These are phyloP conservation scores for Drosophila pallidifrons DNA, from an alignment of 1,140 invertebrate species.

Conservation along the genomic window DNA sequence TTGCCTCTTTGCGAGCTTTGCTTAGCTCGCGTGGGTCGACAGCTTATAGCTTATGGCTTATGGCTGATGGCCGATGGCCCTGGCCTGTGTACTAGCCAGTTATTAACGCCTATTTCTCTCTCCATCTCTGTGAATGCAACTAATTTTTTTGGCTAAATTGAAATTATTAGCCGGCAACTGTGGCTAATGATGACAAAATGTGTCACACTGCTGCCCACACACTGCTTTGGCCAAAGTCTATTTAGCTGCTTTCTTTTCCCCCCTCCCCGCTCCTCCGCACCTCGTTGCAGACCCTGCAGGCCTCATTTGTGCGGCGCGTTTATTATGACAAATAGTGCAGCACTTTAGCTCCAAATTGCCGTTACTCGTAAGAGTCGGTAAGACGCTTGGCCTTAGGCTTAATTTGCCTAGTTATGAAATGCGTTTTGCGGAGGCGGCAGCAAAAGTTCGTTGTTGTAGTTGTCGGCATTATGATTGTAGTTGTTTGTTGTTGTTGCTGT, in stretches of 20 bases:
- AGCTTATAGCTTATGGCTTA: slow-evolving; percentile 31
- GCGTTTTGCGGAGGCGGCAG: slow-evolving; percentile 45
- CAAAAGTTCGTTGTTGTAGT: slow-evolving; percentile 5
- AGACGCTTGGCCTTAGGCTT: slow-evolving; percentile 75
- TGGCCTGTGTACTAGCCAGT: slow-evolving; percentile 40
- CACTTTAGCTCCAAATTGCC: slow-evolving; percentile 76
- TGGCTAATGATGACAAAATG: slow-evolving; percentile 84
- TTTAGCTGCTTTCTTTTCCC: slow-evolving; percentile 58
- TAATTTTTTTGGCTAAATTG: slow-evolving; percentile 82
- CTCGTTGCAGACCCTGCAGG: background rate
- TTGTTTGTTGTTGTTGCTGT: slow-evolving; percentile 3
- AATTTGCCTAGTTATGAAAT: slow-evolving; percentile 70
- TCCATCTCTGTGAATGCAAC: slow-evolving; percentile 44
- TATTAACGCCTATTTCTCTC: slow-evolving; percentile 70
- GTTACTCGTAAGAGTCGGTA: slow-evolving; percentile 68
- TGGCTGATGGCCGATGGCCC: slow-evolving; percentile 9
- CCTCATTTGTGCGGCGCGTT: slow-evolving; percentile 65
- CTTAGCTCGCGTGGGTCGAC: slow-evolving; percentile 62
- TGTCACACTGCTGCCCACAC: slow-evolving; percentile 80
- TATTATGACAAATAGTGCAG: slow-evolving; percentile 84
- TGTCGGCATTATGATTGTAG: slow-evolving; percentile 17
- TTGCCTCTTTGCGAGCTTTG: slow-evolving; percentile 14
- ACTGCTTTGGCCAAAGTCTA: background rate
- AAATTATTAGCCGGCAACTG: slow-evolving; percentile 83
- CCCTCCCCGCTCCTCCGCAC: slow-evolving; percentile 1